A percentile compares a stretch with the other conserved stretches of the same genome.
phyloP scores from a whole-genome alignment of 2,797 vertebrate genomes.

The Nyctibius grandis region DNA sequence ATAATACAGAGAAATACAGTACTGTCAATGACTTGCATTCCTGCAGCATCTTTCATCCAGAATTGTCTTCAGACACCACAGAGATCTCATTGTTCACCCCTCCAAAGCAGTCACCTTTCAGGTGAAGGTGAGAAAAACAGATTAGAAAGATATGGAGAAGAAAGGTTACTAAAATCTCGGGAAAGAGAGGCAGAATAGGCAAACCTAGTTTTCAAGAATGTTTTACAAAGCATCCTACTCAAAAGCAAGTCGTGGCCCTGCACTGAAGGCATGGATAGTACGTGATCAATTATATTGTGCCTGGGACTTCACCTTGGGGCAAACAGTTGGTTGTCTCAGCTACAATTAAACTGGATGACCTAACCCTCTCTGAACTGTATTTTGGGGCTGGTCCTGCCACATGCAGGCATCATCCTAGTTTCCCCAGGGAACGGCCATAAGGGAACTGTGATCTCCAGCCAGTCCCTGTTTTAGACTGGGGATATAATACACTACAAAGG shows the following conservation, averaged over 20 bases:
- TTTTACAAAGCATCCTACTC: background rate
- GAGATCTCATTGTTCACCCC: background rate
- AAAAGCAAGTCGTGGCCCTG: background rate
- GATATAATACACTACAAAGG: background rate
- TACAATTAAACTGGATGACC: background rate
- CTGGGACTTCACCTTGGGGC: background rate
- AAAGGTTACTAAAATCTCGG: background rate
- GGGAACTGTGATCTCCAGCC: background rate
- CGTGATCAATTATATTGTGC: background rate
- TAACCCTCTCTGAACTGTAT: background rate
- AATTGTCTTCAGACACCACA: background rate
- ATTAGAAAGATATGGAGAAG: background rate
- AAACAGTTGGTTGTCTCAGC: background rate
- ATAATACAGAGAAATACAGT: background rate
- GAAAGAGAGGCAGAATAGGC: background rate
- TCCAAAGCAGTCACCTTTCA: background rate
- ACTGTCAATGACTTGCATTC: background rate
- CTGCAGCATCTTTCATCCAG: background rate
- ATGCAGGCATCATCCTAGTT: background rate
- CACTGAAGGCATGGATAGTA: background rate
- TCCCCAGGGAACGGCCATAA: background rate
- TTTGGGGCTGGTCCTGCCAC: background rate
- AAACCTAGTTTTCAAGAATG: background rate
- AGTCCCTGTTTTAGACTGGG: background rate
- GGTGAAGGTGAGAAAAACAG: slow-evolving; percentile 3